These are phyloP conservation scores for Prochilodus magdalenae DNA, from an alignment of 2,113 vertebrate species.

Conservation along the genomic window DNA sequence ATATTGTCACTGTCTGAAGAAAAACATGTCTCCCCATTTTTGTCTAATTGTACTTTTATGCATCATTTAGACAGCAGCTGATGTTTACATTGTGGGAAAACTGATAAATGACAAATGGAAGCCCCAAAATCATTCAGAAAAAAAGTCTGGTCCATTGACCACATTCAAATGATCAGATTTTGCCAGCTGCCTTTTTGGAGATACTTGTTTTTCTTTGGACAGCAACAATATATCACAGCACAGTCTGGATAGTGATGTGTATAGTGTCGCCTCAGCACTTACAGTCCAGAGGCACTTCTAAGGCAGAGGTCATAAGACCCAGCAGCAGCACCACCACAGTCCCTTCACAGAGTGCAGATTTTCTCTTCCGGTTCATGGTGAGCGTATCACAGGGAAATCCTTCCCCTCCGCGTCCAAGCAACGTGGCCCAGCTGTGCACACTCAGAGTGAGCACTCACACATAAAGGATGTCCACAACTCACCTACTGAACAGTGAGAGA, in stretches of 20 bases:
- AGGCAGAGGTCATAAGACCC: constrained; percentile 83
- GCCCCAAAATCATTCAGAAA: no score
- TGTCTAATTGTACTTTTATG: no score
- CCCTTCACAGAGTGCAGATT: constrained; percentile 68
- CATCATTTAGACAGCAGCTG: no score
- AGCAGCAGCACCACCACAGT: constrained; percentile 81
- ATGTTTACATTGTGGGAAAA: no score
- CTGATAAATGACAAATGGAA: no score
- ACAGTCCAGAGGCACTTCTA: constrained; percentile 98
- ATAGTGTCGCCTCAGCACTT: constrained; percentile 72
- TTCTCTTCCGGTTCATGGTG: constrained; percentile 79
- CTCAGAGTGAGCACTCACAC: constrained; percentile 31
- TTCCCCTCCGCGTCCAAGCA: constrained; percentile 56
- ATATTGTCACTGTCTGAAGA: no score
- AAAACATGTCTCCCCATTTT: no score
- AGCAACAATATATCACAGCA: no score
- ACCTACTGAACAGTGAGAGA: constrained; percentile 1
- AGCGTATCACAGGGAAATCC: constrained; percentile 35
- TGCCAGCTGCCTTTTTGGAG: no score
- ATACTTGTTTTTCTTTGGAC: no score
- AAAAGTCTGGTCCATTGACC: no score
- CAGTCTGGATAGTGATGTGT: constrained; percentile 1
- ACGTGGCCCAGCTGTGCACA: constrained; percentile 57
- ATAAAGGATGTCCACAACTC: constrained; percentile 50
- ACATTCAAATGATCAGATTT: no score